Conservation (phyloP, 1,140 invertebrate genomes). For the Plutomurus gul region DNA sequence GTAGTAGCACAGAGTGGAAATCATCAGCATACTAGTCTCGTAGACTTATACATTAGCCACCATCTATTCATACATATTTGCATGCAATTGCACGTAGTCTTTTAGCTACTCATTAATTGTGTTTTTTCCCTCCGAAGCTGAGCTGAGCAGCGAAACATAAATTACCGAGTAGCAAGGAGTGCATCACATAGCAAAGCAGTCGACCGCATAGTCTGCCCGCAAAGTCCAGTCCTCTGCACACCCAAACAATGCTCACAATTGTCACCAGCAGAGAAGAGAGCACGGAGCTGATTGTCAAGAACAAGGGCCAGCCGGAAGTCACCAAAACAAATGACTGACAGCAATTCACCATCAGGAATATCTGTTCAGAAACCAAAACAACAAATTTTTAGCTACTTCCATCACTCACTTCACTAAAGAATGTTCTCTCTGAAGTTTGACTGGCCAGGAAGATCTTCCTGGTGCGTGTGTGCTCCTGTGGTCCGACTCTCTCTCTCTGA, state of each 20-base stretch:
- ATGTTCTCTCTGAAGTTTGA: neutral
- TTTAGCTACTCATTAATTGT: constrained; percentile 19
- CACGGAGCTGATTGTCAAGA: constrained; percentile 30
- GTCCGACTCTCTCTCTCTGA: too few relatives aligned
- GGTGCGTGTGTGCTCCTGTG: neutral
- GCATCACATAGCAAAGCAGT: constrained; percentile 54
- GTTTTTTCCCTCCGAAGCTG: neutral
- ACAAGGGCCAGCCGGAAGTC: constrained; percentile 43
- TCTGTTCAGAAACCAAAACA: constrained; percentile 36
- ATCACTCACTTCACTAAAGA: constrained; percentile 6
- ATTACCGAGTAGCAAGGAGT: constrained; percentile 52
- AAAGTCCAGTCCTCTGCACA: constrained; percentile 52
- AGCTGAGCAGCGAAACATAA: neutral
- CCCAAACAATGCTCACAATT: constrained; percentile 53
- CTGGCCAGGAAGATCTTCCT: neutral
- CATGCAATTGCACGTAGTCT: neutral
- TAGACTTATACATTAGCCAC: neutral
- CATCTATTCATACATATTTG: neutral
- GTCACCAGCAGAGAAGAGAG: constrained; percentile 49
- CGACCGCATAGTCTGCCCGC: constrained; percentile 51
- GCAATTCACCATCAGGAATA: constrained; percentile 46
- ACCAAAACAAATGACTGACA: constrained; percentile 35
- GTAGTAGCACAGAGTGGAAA: too few relatives aligned
- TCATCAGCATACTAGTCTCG: neutral
- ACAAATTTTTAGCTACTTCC: constrained; percentile 3